Base-by-base conservation (phyloP, 2,113 vertebrate genomes). In the Hipposideros armiger region DNA sequence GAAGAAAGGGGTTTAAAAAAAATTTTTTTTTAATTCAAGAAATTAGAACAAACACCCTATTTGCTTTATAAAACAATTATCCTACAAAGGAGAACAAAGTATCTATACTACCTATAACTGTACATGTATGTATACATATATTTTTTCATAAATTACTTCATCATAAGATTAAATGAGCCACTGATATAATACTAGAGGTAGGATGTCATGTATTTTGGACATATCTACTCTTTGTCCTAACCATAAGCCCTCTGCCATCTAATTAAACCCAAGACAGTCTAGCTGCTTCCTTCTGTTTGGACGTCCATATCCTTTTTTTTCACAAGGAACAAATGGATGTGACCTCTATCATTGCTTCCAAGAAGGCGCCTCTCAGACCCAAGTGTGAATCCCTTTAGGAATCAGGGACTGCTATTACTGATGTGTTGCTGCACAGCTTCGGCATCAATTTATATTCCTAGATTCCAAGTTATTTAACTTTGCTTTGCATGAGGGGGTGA, bases 31-130 rank as follows among this genome's bases (percentile, higher is more conserved):
- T 36, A 84, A 84, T 76, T 95, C 11, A 69, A 85, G 28, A 93
- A 93, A 58, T 81, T 88, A 56, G 15, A 36, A 74, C 4, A 69
- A 52, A 69, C 11, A 90, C 1, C 2, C 11, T 50, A 45, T 74
- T 84, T 93, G 17, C n/a, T 84, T 93, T 50, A 17, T 72, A 91
- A 91, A 73, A 73, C 56, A 47, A 52, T 19, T 88, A 7, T 42
- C 58, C 28, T 76, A 4, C 20, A 69, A 62, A 80, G 22, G 28
- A 95, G n/a, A 84, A 28, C 11, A 69, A 67, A 81, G 11, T 22
- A 70, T 36, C 4, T 72, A 70, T n/a, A 20, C 10, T 36, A 58
- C 13, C 7, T 22, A 4, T 42, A 56, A 16, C 22, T 7, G 32
- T 28, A 32, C 22, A 19, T 56, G 30, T 58, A 50, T 16, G 32